Evolutionary conservation across 1,140 invertebrate genomes (phyloP).

Genomic region (Thaumatotibia leucotreta): DNA sequence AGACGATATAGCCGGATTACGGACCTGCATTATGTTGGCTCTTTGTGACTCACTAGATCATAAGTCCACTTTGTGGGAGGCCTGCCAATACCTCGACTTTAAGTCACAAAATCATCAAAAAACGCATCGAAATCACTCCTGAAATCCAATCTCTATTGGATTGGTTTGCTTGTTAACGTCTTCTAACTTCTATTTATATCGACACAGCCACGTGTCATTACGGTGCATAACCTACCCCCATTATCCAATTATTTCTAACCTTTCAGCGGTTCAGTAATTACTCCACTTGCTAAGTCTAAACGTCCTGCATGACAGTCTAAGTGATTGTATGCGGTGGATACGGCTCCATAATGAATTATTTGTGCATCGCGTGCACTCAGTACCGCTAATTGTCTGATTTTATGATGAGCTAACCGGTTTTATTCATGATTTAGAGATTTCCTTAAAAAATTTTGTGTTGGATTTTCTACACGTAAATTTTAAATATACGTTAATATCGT

Average conservation of each 20-base stretch:
- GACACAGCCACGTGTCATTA: slow-evolving; percentile 38
- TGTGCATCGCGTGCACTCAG: slow-evolving; percentile 52
- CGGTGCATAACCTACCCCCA: slow-evolving; percentile 44
- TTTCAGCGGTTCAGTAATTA: slow-evolving; percentile 61
- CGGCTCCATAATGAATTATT: slow-evolving; percentile 61
- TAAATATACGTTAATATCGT: no score
- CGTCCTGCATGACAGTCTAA: slow-evolving; percentile 61
- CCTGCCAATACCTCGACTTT: no score
- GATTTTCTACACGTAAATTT: no score
- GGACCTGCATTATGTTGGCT: no score
- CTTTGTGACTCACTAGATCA: no score
- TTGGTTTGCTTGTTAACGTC: slow-evolving; percentile 9
- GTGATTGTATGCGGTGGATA: slow-evolving; percentile 54
- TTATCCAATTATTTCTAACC: slow-evolving; percentile 73
- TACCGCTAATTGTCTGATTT: slow-evolving; percentile 43
- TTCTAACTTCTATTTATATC: slow-evolving; percentile 17
- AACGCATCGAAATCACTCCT: background rate
- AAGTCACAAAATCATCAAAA: background rate
- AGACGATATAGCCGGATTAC: no score
- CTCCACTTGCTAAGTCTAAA: slow-evolving; percentile 48
- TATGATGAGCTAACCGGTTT: slow-evolving; percentile 22
- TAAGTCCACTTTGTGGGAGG: no score
- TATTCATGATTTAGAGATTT: background rate
- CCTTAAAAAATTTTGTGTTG: no score
- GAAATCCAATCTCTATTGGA: background rate